Conservation (phyloP, 2,888 invertebrate species). For the Drosophila pullipes region DNA sequence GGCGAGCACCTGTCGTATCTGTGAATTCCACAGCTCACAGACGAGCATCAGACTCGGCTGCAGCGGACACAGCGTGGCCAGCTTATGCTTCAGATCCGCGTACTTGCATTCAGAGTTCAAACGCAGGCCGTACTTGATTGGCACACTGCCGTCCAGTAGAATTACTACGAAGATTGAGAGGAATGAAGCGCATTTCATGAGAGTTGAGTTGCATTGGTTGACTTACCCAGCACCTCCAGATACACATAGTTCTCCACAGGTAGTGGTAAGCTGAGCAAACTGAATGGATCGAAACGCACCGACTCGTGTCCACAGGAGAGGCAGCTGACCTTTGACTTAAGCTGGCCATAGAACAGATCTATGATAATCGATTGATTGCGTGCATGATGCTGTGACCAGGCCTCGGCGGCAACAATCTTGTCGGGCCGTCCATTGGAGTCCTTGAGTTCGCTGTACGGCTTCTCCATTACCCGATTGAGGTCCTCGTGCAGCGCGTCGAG, state of each 20-base stretch:
- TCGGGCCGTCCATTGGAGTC: conserved; percentile 92
- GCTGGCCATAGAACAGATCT: conserved; percentile 96
- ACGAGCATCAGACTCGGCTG: conserved; percentile 88
- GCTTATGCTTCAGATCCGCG: conserved; percentile 90
- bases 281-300: conserved; percentile 96
- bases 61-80: conserved; percentile 89
- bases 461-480: conserved; percentile 91
- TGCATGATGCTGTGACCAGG: conserved; percentile 93
- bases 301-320: conserved; percentile 93
- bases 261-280: conserved; percentile 94
- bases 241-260: conserved; percentile 95
- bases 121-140: conserved; percentile 93
- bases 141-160: conserved; percentile 92
- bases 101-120: conserved; percentile 94
- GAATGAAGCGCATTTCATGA: not conserved
- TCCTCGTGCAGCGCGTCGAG: conserved; percentile 97
- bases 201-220: not conserved
- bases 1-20: conserved; percentile 87
- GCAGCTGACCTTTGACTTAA: conserved; percentile 94
- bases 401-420: conserved; percentile 89
- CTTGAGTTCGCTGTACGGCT: conserved; percentile 90
- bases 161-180: conserved; percentile 87
- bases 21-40: conserved; percentile 90
- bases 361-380: conserved; percentile 95
- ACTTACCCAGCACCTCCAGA: conserved; percentile 90